Evolutionary conservation across 2,113 vertebrate species (phyloP), one percentile per base, ranked within the genome.

Genomic region (Acrocephalus arundinaceus): DNA sequence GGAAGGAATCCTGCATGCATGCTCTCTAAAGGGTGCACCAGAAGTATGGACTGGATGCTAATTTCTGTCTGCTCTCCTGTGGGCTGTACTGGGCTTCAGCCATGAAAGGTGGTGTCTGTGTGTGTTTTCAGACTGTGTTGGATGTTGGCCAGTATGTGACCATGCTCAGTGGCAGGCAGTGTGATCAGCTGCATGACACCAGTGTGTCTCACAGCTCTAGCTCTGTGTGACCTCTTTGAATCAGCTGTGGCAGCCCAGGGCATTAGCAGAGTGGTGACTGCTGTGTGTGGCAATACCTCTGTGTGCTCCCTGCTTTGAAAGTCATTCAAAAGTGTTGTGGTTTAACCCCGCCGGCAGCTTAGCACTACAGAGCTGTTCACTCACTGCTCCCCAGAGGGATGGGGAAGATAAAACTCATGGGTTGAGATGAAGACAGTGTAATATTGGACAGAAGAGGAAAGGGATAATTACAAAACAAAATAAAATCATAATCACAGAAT

Each of bases 101-200:
- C 30, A 18, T 22, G 20, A 62, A 19, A 51, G 1, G 4, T 30
- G 49, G 6, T 0, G 0, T 25, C 5, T 30, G 35, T 30, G 35
- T 35, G 16, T 48, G n/a, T n/a, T 31, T 65, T 51, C 49, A 46
- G 35, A 15, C 15, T 6, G 3, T 11, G 23, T 7, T 4, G 31
- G 46, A 37, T 33, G 24, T 7, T 68, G 35, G 18, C 25, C 46
- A 6, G 3, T 15, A 13, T 6, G 22, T 55, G 48, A 41, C 19
- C 0, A 3, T 4, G 2, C 2, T 27, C 45, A 41, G 21, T 9
- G 17, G 13, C 27, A 49, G 18, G 31, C 24, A 57, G 17, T 0
- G 0, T 37, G 37, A 41, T 15, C 24, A 73, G 46, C 31, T 73
- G 43, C 31, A 17, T 18, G 24, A 41, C n/a, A n/a, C 5, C 19